phyloP scores from a whole-genome alignment of 1,140 invertebrate genomes.

The Hestina assimilis region DNA sequence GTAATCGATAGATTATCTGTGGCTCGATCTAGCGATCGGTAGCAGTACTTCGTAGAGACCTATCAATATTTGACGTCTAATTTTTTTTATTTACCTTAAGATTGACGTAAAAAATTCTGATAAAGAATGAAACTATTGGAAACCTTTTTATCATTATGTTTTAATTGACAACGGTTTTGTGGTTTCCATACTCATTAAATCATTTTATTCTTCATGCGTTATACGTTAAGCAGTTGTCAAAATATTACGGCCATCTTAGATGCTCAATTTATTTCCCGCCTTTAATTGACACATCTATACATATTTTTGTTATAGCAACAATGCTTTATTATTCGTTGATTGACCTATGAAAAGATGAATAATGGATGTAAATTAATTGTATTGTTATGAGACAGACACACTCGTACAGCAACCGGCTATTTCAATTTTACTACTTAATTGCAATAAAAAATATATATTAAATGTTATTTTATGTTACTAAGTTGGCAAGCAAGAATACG shows the following conservation, averaged over 20 bases:
- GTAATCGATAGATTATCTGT: conserved; percentile 65
- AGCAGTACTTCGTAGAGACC: conserved; percentile 42
- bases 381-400: conserved; percentile 19
- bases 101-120: neutral
- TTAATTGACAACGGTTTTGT: no score
- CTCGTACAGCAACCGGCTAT: neutral
- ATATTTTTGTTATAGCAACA: conserved; percentile 28
- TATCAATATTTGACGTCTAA: conserved; percentile 32
- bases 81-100: conserved; percentile 14
- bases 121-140: neutral
- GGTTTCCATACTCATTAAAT: conserved; percentile 9
- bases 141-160: neutral
- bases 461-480: no score
- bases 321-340: conserved; percentile 18
- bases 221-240: conserved; percentile 23
- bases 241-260: conserved; percentile 13
- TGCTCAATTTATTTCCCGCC: conserved; percentile 21
- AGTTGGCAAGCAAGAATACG: no score
- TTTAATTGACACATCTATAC: conserved; percentile 31
- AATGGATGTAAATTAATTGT: conserved; percentile 37
- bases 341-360: conserved; percentile 18
- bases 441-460: neutral
- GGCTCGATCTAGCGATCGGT: conserved; percentile 54
- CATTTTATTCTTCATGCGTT: no score
- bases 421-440: neutral